phyloP scores from a whole-genome alignment of 2,113 vertebrate species.

The Thamnophis sirtalis region DNA sequence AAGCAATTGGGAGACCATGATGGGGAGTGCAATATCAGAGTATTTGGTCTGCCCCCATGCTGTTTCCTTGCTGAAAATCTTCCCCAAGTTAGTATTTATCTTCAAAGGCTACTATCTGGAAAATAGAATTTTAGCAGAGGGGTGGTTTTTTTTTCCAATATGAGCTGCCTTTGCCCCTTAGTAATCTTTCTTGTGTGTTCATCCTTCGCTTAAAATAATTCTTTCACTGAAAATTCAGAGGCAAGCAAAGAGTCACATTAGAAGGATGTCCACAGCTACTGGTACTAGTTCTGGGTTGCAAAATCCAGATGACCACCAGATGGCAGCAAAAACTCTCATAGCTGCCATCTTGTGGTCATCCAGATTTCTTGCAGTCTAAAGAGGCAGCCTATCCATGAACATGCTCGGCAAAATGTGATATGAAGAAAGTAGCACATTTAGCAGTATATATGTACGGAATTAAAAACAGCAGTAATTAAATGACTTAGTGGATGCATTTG shows the following conservation, averaged over 20 bases:
- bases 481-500: background rate
- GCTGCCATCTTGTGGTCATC: background rate
- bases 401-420: background rate
- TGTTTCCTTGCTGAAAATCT: background rate
- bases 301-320: background rate
- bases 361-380: background rate
- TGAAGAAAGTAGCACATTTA: background rate
- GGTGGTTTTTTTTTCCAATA: background rate
- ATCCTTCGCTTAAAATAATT: background rate
- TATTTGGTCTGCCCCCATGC: background rate
- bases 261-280: background rate
- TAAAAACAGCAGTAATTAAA: slow-evolving; percentile 2
- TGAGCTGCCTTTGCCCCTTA: background rate
- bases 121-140: background rate
- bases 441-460: background rate
- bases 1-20: background rate
- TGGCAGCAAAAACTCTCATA: background rate
- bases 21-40: background rate
- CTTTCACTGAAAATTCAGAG: background rate
- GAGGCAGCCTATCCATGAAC: background rate
- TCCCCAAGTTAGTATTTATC: background rate
- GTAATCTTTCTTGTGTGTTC: background rate
- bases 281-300: background rate
- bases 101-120: background rate
- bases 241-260: background rate